phyloP scores from a whole-genome alignment of 2,888 invertebrate genomes.

The Diplolepis rosae region DNA sequence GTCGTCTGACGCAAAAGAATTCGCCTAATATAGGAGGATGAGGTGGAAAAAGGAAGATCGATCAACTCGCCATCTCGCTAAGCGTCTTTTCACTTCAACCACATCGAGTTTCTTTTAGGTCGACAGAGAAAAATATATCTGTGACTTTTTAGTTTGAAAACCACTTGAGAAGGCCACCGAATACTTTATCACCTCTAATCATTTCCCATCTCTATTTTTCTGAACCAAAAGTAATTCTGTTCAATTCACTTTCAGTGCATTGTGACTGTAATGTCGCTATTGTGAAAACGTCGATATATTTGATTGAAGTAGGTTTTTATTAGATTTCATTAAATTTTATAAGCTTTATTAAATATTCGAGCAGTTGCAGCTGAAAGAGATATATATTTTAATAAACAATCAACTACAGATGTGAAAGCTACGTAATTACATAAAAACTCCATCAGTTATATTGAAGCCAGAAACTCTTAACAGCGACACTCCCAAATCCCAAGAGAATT shows the following conservation, averaged over 20 bases:
- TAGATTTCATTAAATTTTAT: too few relatives aligned
- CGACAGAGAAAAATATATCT: background rate
- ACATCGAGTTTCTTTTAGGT: background rate
- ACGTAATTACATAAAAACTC: slow-evolving; percentile 64
- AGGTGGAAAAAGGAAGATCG: background rate
- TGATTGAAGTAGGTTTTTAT: too few relatives aligned
- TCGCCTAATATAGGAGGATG: background rate
- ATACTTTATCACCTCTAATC: background rate
- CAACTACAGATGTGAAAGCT: slow-evolving; percentile 56
- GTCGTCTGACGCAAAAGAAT: background rate
- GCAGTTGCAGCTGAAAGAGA: too few relatives aligned
- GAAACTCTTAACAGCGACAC: background rate
- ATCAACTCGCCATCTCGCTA: background rate
- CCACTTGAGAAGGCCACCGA: background rate
- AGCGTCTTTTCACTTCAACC: background rate
- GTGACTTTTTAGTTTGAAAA: background rate
- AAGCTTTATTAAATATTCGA: too few relatives aligned
- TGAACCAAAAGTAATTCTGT: too few relatives aligned
- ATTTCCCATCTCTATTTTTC: too few relatives aligned
- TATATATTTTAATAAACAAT: background rate
- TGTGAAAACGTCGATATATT: too few relatives aligned
- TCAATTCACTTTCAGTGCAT: too few relatives aligned
- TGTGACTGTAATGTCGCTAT: too few relatives aligned
- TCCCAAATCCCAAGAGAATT: slow-evolving; percentile 17
- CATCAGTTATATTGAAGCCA: slow-evolving; percentile 53